Evolutionary conservation across 1,140 invertebrate species (phyloP), one percentile per base, ranked within the genome.

Genomic region (Aphaenogaster floridana): DNA sequence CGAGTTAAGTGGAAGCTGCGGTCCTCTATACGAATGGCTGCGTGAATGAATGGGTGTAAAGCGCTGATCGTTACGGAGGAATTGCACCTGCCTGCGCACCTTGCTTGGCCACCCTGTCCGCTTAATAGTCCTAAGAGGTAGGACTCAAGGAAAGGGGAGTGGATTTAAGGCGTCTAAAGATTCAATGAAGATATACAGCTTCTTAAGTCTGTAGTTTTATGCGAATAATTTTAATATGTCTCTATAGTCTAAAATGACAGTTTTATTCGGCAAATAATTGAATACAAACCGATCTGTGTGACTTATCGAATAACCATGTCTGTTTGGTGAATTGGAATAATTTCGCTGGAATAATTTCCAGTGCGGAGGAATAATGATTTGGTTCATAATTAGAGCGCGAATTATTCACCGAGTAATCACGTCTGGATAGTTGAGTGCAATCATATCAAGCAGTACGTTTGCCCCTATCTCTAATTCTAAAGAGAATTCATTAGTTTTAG

Each of bases 1-100:
- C 13, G n/a, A 13, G 17, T 17, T 48, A 74, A 84, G 42, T 54
- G 69, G 54, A 34, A 72, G 48, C 39, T 54, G 57, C 36, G 64
- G 52, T 71, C 59, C 34, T 84, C 48, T 76, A 11, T 42, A 84
- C 39, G 13, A 57, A n/a, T 74, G 52, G 42, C 52, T 76, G 80
- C 28, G 59, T 76, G 69, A 48, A 84, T 84, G 80, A 84, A 84
- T 74, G 69, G 48, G 21, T 81, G 39, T 71, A 59, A 36, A 66
- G 66, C 48, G 78, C 50, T 71, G 78, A 81, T 84, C 80, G 42
- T 84, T 61, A 74, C n/a, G 79, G 64, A 71, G 42, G 78, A 57
- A 74, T 84, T 48, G 48, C 69, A 76, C 54, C 69, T 63, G 42
- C 69, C n/a, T 61, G 69, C 69, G 68, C 69, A 84, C 69, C 69